Percentiles rank a stretch among this genome's conserved stretches.
Conservation (phyloP, 2,888 invertebrate species). For the Hirtodrosophila duncani region DNA sequence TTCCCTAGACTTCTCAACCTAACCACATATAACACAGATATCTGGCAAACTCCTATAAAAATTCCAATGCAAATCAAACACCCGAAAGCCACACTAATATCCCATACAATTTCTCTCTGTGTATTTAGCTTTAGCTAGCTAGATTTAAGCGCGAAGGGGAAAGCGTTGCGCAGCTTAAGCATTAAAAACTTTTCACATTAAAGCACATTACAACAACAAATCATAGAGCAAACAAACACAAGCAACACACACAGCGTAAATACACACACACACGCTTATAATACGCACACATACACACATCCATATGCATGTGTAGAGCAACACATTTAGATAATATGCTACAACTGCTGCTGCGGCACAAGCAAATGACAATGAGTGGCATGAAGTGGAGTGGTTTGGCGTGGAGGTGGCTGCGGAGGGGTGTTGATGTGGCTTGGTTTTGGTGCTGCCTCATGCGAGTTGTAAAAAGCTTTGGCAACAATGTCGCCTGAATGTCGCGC, state of each 20-base stretch:
- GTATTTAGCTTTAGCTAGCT: too few species aligned
- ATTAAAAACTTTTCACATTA: conserved; percentile 73
- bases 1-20: too few species aligned
- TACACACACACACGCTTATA: conserved; percentile 23
- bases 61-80: too few species aligned
- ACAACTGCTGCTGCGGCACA: conserved; percentile 70
- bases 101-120: too few species aligned
- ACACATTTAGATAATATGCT: conserved; percentile 73
- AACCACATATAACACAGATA: too few species aligned
- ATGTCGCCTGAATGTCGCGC: conserved; percentile 72
- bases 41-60: too few species aligned
- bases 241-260: too few species aligned
- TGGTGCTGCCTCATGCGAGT: conserved; percentile 55
- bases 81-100: too few species aligned
- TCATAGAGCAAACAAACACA: conserved; percentile 58
- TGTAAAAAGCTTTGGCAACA: conserved; percentile 72
- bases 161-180: conserved; percentile 61
- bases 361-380: conserved; percentile 56
- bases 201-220: conserved; percentile 73
- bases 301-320: conserved; percentile 57
- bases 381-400: not conserved
- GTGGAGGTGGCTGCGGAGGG: not conserved
- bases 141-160: conserved; percentile 29
- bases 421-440: not conserved
- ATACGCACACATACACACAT: conserved; percentile 19